Evolutionary conservation across 2,113 vertebrate genomes (phyloP).

Genomic region (Leiothrix lutea): DNA sequence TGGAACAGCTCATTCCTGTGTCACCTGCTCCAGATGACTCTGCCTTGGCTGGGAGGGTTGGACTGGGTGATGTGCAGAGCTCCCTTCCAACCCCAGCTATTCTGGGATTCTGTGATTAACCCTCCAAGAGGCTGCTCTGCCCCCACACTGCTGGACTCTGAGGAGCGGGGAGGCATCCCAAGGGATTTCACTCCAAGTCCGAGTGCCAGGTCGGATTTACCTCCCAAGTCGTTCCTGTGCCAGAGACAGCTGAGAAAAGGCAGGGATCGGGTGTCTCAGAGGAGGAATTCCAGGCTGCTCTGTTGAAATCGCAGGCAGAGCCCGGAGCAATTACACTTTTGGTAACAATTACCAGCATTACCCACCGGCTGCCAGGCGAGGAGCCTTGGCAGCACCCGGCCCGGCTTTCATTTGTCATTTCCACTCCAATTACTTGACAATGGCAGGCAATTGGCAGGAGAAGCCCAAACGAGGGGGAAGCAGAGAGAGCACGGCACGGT

Average conservation of each 20-base stretch:
- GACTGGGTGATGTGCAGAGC: neutral
- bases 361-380: slow-evolving; percentile 28
- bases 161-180: neutral
- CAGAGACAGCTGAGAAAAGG: neutral
- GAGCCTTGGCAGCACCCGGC: slow-evolving; percentile 57
- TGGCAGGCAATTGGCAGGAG: slow-evolving; percentile 29
- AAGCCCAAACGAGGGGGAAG: slow-evolving; percentile 12
- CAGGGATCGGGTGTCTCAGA: slow-evolving; percentile 1
- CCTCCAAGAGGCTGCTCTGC: neutral
- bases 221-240: neutral
- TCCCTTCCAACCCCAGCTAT: neutral
- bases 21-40: neutral
- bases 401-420: slow-evolving; percentile 44
- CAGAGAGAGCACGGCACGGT: neutral
- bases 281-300: slow-evolving; percentile 16
- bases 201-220: neutral
- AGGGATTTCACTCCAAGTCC: neutral
- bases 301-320: slow-evolving; percentile 42
- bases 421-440: slow-evolving; percentile 63
- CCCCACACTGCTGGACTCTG: neutral
- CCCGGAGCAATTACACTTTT: slow-evolving; percentile 56
- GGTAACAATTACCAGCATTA: slow-evolving; percentile 58
- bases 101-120: too few relatives aligned
- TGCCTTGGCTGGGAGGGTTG: neutral
- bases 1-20: neutral